A percentile compares a stretch with the other conserved stretches of the same genome.
Evolutionary conservation across 53 echinoderm and acorn worm genomes (phyloP).

Genomic region (Paracentrotus lividus): DNA sequence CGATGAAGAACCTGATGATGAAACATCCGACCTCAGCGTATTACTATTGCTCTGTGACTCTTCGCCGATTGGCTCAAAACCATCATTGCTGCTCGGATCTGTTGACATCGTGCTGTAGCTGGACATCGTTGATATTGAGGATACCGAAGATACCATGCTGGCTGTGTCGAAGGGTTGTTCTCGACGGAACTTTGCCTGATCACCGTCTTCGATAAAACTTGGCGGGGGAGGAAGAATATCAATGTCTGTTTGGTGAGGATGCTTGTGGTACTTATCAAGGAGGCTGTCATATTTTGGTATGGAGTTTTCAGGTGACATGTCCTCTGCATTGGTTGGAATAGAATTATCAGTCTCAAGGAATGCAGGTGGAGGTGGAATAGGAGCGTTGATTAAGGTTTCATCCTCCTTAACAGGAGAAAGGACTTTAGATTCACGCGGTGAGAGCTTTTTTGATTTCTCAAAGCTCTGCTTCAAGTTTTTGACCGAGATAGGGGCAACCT

Average conservation of each 20-base stretch:
- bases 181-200: conserved; percentile 61
- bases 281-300: conserved; percentile 12
- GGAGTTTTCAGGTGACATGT: conserved; percentile 9
- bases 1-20: conserved; percentile 82
- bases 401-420: conserved; percentile 79
- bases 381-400: conserved; percentile 44
- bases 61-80: conserved; percentile 82
- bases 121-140: conserved; percentile 94
- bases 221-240: conserved; percentile 80
- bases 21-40: conserved; percentile 78
- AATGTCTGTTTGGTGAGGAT: conserved; percentile 41
- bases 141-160: conserved; percentile 93
- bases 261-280: conserved; percentile 46
- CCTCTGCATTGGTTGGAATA: conserved; percentile 57
- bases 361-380: conserved; percentile 74
- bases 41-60: conserved; percentile 77
- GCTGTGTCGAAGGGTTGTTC: conserved; percentile 89
- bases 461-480: conserved; percentile 77
- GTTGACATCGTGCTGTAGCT: conserved; percentile 91
- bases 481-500: conserved; percentile 65
- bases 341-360: conserved; percentile 43
- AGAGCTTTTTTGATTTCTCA: conserved; percentile 75
- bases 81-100: conserved; percentile 87
- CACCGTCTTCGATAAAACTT: conserved; percentile 71
- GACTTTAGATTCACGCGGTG: conserved; percentile 60